These are phyloP conservation scores for Datnioides undecimradiatus DNA, from an alignment of 2,113 vertebrate species.

Conservation along the genomic window DNA sequence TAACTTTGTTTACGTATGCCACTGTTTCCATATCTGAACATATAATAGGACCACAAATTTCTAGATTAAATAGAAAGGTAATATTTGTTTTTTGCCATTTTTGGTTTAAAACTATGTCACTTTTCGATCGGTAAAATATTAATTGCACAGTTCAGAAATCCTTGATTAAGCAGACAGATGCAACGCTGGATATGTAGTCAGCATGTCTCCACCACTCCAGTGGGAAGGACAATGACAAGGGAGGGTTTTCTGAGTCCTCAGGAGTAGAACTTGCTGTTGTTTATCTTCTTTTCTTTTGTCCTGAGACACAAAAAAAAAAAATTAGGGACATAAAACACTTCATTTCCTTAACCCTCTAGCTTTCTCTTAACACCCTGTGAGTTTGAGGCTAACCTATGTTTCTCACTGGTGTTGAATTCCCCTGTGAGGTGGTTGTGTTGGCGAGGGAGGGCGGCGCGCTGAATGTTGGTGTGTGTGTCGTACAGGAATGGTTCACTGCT, in stretches of 20 bases:
- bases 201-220: neutral
- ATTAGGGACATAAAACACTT: neutral
- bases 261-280: constrained; percentile 95
- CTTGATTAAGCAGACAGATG: neutral
- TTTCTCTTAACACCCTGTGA: too few species aligned
- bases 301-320: constrained; percentile 69
- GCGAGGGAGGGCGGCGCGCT: constrained; percentile 61
- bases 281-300: constrained; percentile 91
- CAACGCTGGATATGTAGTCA: neutral
- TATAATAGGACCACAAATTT: neutral
- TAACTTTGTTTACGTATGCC: neutral
- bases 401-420: constrained; percentile 87
- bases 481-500: constrained; percentile 89
- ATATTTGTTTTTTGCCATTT: neutral
- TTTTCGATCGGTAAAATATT: neutral
- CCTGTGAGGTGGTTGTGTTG: constrained; percentile 84
- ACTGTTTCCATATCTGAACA: neutral
- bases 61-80: constrained; percentile 54
- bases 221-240: neutral
- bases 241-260: constrained; percentile 69
- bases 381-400: constrained; percentile 77
- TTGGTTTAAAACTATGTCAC: neutral
- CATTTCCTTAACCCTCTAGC: neutral
- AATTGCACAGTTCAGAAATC: neutral
- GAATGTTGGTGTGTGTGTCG: constrained; percentile 87